Evolutionary conservation across 1,140 invertebrate genomes (phyloP).

Genomic region (Oncopodura yosiiana): DNA sequence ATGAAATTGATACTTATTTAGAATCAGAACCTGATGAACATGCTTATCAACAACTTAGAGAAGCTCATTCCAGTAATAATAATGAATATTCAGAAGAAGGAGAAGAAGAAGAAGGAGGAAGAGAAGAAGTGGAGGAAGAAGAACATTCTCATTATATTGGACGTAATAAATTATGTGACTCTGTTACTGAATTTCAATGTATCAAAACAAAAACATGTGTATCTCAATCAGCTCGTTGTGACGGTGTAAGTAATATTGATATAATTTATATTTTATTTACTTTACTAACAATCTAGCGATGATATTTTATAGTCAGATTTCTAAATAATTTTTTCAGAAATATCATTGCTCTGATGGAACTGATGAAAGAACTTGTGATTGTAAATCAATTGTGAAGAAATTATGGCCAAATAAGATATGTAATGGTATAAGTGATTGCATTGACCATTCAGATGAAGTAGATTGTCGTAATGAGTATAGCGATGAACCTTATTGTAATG

Average conservation of each 20-base stretch:
- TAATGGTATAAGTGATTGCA: conserved; percentile 23
- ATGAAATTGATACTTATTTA: not conserved
- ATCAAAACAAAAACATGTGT: conserved; percentile 39
- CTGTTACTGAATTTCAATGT: conserved; percentile 12
- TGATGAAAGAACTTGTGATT: conserved; percentile 60
- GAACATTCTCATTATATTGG: conserved; percentile 6
- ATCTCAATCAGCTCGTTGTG: conserved; percentile 50
- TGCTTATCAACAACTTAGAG: no score
- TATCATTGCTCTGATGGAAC: conserved; percentile 61
- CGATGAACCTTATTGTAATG: not conserved
- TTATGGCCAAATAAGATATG: conserved; percentile 34
- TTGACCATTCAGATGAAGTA: not conserved
- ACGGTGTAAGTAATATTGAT: conserved; percentile 60
- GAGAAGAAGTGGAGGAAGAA: not conserved
- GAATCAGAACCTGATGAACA: not conserved
- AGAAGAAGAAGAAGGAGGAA: not conserved
- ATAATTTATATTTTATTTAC: no score
- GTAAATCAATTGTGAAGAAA: conserved; percentile 20
- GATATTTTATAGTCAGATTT: no score
- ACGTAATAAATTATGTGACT: not conserved
- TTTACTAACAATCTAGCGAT: no score
- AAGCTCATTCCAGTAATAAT: no score
- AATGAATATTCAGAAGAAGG: not conserved
- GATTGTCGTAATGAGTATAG: not conserved
- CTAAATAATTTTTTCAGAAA: no score